These are phyloP conservation scores for Pyrgus malvae DNA, from an alignment of 2,888 invertebrate genomes.

Conservation along the genomic window DNA sequence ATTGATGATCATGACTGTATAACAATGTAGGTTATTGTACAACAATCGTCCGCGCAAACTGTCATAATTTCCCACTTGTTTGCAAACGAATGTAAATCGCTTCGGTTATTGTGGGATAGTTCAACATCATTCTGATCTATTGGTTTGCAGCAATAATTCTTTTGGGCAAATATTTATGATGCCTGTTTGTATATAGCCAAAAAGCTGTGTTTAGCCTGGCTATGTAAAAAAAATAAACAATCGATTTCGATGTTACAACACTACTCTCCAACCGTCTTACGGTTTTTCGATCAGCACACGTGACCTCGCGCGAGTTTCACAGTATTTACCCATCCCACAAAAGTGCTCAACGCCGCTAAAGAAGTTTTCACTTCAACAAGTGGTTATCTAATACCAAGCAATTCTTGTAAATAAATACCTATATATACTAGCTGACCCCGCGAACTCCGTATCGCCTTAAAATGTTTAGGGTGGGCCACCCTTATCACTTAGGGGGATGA, in stretches of 20 bases:
- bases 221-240: not conserved
- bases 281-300: no score
- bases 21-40: not conserved
- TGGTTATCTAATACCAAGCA: no score
- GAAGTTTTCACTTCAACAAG: no score
- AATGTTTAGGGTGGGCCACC: no score
- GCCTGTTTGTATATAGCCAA: not conserved
- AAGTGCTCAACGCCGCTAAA: no score
- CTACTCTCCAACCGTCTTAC: not conserved
- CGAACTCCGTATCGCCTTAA: no score
- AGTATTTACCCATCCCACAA: no score
- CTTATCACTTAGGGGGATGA: no score
- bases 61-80: conserved; percentile 12
- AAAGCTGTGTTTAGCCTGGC: not conserved
- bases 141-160: not conserved
- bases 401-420: no score
- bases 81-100: conserved; percentile 5
- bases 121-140: conserved; percentile 9
- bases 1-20: not conserved
- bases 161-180: conserved; percentile 6
- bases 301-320: no score
- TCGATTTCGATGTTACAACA: not conserved
- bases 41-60: conserved; percentile 1
- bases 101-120: not conserved
- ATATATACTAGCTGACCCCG: no score